phyloP scores from a whole-genome alignment of 1,140 invertebrate genomes.

The Pissodes strobi region DNA sequence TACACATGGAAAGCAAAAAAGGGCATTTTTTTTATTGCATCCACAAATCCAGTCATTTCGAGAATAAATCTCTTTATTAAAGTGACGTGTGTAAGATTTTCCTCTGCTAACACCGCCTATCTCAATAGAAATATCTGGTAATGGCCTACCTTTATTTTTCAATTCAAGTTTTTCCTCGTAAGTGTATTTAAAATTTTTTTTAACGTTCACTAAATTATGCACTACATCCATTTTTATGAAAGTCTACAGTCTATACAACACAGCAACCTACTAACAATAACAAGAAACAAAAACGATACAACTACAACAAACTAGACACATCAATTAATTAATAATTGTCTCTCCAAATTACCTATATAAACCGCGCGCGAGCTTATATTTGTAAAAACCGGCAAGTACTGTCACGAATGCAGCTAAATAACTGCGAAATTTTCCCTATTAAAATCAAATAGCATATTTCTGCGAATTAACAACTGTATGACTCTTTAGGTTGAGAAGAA shows the following conservation, averaged over 20 bases:
- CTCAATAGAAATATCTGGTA: slow-evolving; percentile 24
- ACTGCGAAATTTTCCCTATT: too few species aligned
- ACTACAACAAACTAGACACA: too few species aligned
- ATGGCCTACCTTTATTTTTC: slow-evolving; percentile 21
- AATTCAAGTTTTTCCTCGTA: slow-evolving; percentile 20
- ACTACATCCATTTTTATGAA: slow-evolving; percentile 11
- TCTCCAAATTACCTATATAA: too few species aligned
- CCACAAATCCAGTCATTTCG: slow-evolving; percentile 33
- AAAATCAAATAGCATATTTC: too few species aligned
- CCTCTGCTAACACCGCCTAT: slow-evolving; percentile 4
- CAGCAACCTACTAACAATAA: background rate
- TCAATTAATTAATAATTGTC: too few species aligned
- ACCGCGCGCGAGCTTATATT: too few species aligned
- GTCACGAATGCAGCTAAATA: too few species aligned
- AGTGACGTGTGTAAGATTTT: slow-evolving; percentile 25
- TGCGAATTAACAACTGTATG: too few species aligned
- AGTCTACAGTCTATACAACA: too few species aligned
- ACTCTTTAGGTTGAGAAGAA: too few species aligned
- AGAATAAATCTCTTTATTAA: slow-evolving; percentile 20
- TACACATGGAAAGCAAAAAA: slow-evolving; percentile 34
- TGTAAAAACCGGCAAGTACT: too few species aligned
- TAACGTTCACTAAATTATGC: slow-evolving; percentile 14
- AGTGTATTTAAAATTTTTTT: slow-evolving; percentile 4
- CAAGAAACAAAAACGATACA: too few species aligned
- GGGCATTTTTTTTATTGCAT: slow-evolving; percentile 29